Evolutionary conservation across 2,888 invertebrate genomes (phyloP).

Genomic region (Heterodera filipjevi): DNA sequence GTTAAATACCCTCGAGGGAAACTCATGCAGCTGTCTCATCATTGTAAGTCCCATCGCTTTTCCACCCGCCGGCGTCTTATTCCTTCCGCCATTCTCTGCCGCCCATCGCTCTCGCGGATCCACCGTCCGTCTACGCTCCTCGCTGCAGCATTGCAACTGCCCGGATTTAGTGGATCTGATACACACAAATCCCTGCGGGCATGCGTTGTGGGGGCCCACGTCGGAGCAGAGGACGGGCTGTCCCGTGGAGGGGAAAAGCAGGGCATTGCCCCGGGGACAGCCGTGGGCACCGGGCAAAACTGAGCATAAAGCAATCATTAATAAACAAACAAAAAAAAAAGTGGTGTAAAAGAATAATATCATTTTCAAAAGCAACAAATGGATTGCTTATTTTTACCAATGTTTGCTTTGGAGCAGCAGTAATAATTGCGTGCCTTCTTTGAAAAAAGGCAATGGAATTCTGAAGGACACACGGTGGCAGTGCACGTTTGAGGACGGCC

Average conservation of each 20-base stretch:
- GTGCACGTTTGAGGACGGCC: constrained; percentile 62
- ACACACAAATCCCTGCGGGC: constrained; percentile 57
- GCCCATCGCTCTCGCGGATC: not conserved
- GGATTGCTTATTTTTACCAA: constrained; percentile 11
- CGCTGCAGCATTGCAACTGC: constrained; percentile 41
- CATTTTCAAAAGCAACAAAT: constrained; percentile 10
- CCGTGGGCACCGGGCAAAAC: constrained; percentile 48
- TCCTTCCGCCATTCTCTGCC: not conserved
- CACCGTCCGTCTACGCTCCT: constrained; percentile 3
- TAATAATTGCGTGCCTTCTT: constrained; percentile 48
- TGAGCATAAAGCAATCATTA: too few species aligned
- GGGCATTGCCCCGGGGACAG: constrained; percentile 56
- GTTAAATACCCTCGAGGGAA: constrained; percentile 8
- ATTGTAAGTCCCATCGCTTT: not conserved
- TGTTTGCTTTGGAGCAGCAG: constrained; percentile 51
- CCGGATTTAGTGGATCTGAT: constrained; percentile 40
- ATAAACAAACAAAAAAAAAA: too few species aligned
- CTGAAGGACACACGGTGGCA: constrained; percentile 36
- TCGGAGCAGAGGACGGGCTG: constrained; percentile 61
- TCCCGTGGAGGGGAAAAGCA: constrained; percentile 63
- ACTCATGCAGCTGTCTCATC: constrained; percentile 13
- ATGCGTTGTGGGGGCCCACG: constrained; percentile 49
- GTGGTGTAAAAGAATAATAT: too few species aligned
- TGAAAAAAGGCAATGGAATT: constrained; percentile 60
- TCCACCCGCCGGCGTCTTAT: not conserved